Evolutionary conservation across 2,797 vertebrate species (phyloP).

Genomic region (Remorina albescens): DNA sequence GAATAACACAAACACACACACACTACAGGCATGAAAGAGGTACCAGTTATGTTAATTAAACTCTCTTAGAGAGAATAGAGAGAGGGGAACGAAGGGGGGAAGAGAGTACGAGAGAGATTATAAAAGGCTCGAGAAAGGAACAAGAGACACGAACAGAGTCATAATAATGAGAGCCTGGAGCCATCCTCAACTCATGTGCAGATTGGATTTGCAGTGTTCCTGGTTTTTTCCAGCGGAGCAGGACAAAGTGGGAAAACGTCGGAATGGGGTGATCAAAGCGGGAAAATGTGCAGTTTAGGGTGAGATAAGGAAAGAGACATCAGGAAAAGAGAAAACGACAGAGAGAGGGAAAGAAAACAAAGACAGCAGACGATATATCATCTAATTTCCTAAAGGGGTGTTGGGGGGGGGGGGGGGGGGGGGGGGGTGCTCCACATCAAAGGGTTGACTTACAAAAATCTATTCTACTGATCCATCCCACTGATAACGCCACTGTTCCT

Average conservation of each 20-base stretch:
- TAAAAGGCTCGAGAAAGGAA: constrained; percentile 45
- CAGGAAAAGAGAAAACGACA: constrained; percentile 13
- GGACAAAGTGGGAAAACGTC: constrained; percentile 33
- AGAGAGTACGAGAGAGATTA: constrained; percentile 25
- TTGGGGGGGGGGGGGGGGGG: constrained; percentile 56
- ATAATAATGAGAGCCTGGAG: constrained; percentile 66
- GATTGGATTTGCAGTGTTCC: constrained; percentile 57
- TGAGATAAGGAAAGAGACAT: constrained; percentile 22
- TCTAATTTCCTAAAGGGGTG: constrained; percentile 68
- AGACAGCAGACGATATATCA: constrained; percentile 57
- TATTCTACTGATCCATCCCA: constrained; percentile 50
- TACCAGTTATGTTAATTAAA: constrained; percentile 73
- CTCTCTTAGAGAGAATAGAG: constrained; percentile 66
- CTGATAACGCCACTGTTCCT: constrained; percentile 60
- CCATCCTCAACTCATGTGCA: constrained; percentile 32
- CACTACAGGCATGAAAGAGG: constrained; percentile 60
- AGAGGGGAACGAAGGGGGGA: constrained; percentile 1
- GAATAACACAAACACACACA: constrained; percentile 48
- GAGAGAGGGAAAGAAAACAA: constrained; percentile 31
- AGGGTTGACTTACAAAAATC: constrained; percentile 71
- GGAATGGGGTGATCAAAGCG: constrained; percentile 60
- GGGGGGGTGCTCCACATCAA: constrained; percentile 70
- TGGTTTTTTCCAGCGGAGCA: constrained; percentile 30
- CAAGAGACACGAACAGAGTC: constrained; percentile 52
- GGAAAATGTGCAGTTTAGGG: constrained; percentile 29